These are phyloP conservation scores for Atta texana DNA, from an alignment of 1,140 invertebrate genomes.

Conservation along the genomic window DNA sequence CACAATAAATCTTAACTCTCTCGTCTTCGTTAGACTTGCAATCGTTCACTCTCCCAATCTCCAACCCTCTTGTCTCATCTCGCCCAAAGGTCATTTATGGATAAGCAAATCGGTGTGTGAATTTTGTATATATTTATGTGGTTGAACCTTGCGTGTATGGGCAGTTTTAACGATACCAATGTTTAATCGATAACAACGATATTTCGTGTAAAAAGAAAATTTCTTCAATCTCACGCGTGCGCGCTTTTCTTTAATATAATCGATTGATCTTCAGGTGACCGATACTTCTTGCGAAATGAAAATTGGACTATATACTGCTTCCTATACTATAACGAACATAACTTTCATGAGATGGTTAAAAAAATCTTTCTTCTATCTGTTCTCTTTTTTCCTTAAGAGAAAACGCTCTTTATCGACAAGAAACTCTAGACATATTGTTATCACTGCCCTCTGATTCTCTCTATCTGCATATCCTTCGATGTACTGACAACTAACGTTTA, in stretches of 20 bases:
- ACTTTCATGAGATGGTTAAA: neutral
- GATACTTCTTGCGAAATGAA: neutral
- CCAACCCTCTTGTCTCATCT: neutral
- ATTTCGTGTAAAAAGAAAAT: conserved; percentile 10
- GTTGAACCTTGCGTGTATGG: conserved; percentile 69
- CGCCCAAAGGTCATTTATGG: conserved; percentile 35
- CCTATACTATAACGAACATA: neutral
- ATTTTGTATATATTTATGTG: conserved; percentile 75
- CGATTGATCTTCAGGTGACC: neutral
- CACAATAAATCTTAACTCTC: conserved; percentile 56
- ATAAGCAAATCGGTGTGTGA: conserved; percentile 68
- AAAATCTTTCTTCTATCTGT: neutral
- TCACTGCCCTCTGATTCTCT: conserved; percentile 77
- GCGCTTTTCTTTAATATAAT: neutral
- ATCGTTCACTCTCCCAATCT: neutral
- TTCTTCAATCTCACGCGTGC: conserved; percentile 4
- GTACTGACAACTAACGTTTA: conserved; percentile 82
- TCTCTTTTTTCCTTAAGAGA: neutral
- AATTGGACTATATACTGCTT: neutral
- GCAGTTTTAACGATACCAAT: conserved; percentile 77
- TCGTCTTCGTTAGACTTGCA: conserved; percentile 47
- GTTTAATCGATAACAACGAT: conserved; percentile 28
- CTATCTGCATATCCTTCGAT: conserved; percentile 83
- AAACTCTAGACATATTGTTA: conserved; percentile 74
- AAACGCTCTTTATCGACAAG: neutral